Evolutionary conservation across 2,888 invertebrate species (phyloP).

Genomic region (Rhingia campestris): DNA sequence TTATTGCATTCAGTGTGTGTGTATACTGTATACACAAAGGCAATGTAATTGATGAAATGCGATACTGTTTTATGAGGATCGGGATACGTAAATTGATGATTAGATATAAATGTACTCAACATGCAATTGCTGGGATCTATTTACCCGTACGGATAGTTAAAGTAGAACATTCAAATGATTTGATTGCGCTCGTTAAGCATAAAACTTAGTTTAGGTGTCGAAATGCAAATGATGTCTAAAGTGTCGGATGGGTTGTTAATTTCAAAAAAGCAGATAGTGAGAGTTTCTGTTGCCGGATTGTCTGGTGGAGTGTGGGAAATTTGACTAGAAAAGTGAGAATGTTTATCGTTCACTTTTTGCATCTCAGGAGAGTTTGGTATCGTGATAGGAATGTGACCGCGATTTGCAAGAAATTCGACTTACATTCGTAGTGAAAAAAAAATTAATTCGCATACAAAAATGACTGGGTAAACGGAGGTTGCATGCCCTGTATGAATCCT

Average conservation of each 20-base stretch:
- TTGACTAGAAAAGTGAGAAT: background rate
- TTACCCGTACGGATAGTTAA: background rate
- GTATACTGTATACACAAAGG: constrained; percentile 41
- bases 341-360: background rate
- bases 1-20: constrained; percentile 34
- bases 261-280: background rate
- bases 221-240: constrained; percentile 34
- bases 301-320: constrained; percentile 23
- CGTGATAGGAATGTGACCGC: too few relatives aligned
- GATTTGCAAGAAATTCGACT: too few relatives aligned
- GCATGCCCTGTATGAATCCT: too few relatives aligned
- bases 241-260: constrained; percentile 32
- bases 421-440: too few relatives aligned
- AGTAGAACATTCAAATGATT: constrained; percentile 15
- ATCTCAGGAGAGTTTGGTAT: background rate
- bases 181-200: constrained; percentile 18
- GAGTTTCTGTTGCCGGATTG: background rate
- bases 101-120: constrained; percentile 25
- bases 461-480: too few relatives aligned
- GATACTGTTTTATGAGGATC: constrained; percentile 63
- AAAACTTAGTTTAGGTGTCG: constrained; percentile 25
- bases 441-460: too few relatives aligned
- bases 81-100: constrained; percentile 37
- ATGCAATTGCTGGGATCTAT: background rate
- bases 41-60: constrained; percentile 61